phyloP scores from a whole-genome alignment of 1,140 invertebrate species.

The Maconellicoccus hirsutus region DNA sequence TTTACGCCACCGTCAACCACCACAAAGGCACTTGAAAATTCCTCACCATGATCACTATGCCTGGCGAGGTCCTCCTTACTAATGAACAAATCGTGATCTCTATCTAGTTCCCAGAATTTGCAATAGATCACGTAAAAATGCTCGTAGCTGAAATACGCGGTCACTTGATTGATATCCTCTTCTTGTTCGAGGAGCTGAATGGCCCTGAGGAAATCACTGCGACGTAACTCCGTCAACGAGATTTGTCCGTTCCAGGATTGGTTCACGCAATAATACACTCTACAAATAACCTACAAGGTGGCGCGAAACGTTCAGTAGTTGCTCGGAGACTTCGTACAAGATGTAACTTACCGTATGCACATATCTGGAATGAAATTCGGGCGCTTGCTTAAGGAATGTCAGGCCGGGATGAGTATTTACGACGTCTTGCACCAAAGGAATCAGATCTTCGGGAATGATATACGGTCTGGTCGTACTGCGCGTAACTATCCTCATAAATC shows the following conservation, averaged over 20 bases:
- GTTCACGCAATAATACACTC: conserved; percentile 98
- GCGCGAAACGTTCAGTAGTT: too few relatives aligned
- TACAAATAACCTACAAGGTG: conserved; percentile 72
- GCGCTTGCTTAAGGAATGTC: conserved; percentile 90
- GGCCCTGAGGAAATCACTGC: conserved; percentile 74
- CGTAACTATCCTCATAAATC: conserved; percentile 78
- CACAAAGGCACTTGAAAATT: too few relatives aligned
- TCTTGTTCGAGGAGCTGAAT: conserved; percentile 72
- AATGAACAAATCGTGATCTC: conserved; percentile 95
- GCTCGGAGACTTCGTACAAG: too few relatives aligned
- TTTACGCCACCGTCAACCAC: too few relatives aligned
- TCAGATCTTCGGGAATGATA: conserved; percentile 73
- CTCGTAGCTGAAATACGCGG: conserved; percentile 97
- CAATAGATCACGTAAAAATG: conserved; percentile 99
- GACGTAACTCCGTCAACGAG: conserved; percentile 74
- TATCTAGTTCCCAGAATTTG: conserved; percentile 99
- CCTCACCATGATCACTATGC: conserved; percentile 88
- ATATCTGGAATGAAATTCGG: conserved; percentile 97
- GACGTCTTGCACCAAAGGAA: conserved; percentile 89
- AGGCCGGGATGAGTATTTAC: conserved; percentile 98
- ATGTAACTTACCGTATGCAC: conserved; percentile 76
- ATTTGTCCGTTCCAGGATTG: conserved; percentile 94
- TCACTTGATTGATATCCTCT: conserved; percentile 95
- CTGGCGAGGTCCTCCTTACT: conserved; percentile 84
- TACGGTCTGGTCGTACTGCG: conserved; percentile 38